A percentile compares a stretch with the other conserved stretches of the same genome.
phyloP scores from a whole-genome alignment of 1,140 invertebrate species.

The Asbolus verrucosus region DNA sequence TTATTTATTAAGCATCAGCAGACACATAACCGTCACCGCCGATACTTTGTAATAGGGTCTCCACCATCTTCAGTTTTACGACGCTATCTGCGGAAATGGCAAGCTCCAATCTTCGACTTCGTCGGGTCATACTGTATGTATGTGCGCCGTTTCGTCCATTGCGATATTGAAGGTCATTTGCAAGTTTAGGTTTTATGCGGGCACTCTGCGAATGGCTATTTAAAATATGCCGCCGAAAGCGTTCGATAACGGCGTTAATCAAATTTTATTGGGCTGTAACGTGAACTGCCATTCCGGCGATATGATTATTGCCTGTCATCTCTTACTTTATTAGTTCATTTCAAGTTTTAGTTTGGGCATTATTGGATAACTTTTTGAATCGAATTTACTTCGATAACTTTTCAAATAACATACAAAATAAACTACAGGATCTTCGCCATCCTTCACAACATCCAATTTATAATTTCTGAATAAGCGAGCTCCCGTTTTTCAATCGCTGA shows the following conservation, averaged over 20 bases:
- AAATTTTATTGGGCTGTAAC: constrained; percentile 35
- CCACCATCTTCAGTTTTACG: too few species aligned
- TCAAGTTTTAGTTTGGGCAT: constrained; percentile 33
- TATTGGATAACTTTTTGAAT: constrained; percentile 34
- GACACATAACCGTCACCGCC: too few species aligned
- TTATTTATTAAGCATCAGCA: too few species aligned
- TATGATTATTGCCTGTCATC: constrained; percentile 39
- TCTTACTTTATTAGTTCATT: constrained; percentile 39
- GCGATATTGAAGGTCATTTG: background rate
- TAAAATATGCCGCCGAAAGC: constrained; percentile 31
- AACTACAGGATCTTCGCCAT: constrained; percentile 5
- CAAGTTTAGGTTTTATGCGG: constrained; percentile 5
- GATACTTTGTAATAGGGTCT: too few species aligned
- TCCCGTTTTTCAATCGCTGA: too few species aligned
- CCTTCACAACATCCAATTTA: constrained; percentile 17
- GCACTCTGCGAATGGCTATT: constrained; percentile 8
- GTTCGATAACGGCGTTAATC: constrained; percentile 34
- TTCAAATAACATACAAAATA: constrained; percentile 23
- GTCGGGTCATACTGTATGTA: too few species aligned
- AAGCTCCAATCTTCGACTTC: too few species aligned
- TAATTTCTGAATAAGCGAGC: too few species aligned
- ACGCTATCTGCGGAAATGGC: too few species aligned
- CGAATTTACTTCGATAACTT: constrained; percentile 23
- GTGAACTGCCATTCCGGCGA: constrained; percentile 27
- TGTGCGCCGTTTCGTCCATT: too few species aligned